Percentiles rank a stretch among this genome's conserved stretches.
Conservation (phyloP, 2,888 invertebrate species). For the Cremastinae sp. region DNA sequence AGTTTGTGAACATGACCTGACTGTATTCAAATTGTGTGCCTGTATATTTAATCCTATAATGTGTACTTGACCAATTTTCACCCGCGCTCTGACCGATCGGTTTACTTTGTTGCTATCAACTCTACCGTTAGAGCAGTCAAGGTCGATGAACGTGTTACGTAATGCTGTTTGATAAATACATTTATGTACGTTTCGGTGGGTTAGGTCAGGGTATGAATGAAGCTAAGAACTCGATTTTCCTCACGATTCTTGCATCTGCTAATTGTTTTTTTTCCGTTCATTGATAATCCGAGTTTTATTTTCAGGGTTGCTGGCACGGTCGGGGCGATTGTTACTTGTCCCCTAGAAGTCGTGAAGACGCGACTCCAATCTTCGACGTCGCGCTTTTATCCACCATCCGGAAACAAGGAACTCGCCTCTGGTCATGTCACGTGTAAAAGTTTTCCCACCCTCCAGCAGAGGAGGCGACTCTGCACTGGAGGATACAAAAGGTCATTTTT, state of each 20-base stretch:
- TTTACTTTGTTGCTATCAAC: slow-evolving; percentile 29
- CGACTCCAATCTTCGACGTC: slow-evolving; percentile 96
- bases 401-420: slow-evolving; percentile 74
- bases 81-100: slow-evolving; percentile 2
- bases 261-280: slow-evolving; percentile 7
- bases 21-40: background rate
- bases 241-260: background rate
- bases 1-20: background rate
- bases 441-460: slow-evolving; percentile 83
- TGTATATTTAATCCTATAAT: background rate
- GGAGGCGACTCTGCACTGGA: slow-evolving; percentile 87
- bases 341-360: slow-evolving; percentile 98
- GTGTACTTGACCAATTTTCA: slow-evolving; percentile 54
- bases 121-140: slow-evolving; percentile 29
- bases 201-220: slow-evolving; percentile 44
- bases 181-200: background rate
- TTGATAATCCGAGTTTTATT: background rate
- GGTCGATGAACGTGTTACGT: slow-evolving; percentile 43
- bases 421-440: slow-evolving; percentile 82
- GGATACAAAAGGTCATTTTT: slow-evolving; percentile 74
- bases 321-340: slow-evolving; percentile 98
- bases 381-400: slow-evolving; percentile 79
- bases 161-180: slow-evolving; percentile 18
- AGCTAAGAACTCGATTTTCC: slow-evolving; percentile 3
- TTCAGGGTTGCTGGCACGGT: slow-evolving; percentile 96